Conservation (phyloP, 1,140 invertebrate genomes). For the Telenomus remus region DNA sequence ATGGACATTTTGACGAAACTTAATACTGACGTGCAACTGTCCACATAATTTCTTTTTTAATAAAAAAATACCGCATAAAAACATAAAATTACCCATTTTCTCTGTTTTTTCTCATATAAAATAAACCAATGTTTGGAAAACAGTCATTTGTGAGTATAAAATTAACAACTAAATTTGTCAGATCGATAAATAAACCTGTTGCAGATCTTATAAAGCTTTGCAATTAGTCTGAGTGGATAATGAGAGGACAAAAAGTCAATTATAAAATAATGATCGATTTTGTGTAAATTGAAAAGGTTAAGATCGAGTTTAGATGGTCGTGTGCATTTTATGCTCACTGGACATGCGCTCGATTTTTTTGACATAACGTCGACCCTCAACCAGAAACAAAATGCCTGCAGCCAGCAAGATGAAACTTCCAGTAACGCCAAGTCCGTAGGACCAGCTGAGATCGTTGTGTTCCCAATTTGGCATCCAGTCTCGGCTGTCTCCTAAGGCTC, state of each 20-base stretch:
- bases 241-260: too few relatives aligned
- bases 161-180: too few relatives aligned
- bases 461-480: constrained; percentile 98
- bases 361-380: constrained; percentile 86
- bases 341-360: constrained; percentile 82
- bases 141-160: too few relatives aligned
- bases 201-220: too few relatives aligned
- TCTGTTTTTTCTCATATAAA: too few relatives aligned
- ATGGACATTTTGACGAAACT: constrained; percentile 10
- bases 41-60: too few relatives aligned
- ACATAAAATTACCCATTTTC: too few relatives aligned
- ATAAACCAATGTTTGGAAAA: too few relatives aligned
- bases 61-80: too few relatives aligned
- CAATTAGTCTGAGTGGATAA: too few relatives aligned
- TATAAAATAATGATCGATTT: too few relatives aligned
- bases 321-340: constrained; percentile 68
- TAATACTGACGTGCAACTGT: constrained; percentile 44
- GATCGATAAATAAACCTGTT: too few relatives aligned
- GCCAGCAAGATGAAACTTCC: constrained; percentile 84
- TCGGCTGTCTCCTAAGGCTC: constrained; percentile 89
- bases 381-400: constrained; percentile 85
- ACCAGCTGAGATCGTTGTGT: constrained; percentile 96
- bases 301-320: constrained; percentile 65
- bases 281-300: not conserved
- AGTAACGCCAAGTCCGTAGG: constrained; percentile 89